Percentiles rank a stretch among this genome's conserved stretches.
Evolutionary conservation across 2,797 vertebrate species (phyloP).

Genomic region (Pseudotriccus pelzelni): DNA sequence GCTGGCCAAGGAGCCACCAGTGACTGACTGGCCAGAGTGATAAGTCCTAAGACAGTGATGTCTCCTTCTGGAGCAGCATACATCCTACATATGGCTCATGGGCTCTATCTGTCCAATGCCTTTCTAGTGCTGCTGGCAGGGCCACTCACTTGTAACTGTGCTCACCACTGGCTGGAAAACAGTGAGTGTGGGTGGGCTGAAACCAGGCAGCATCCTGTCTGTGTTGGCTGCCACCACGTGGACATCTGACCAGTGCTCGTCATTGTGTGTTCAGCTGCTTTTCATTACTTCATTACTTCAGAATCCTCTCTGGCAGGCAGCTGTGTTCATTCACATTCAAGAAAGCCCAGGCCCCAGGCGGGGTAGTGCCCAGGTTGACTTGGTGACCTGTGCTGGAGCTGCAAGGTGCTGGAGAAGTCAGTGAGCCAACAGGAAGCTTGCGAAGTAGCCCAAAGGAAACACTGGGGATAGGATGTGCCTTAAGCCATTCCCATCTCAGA

Average conservation of each 20-base stretch:
- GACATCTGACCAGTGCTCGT: accelerated
- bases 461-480: background rate
- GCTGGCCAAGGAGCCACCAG: background rate
- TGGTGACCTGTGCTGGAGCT: background rate
- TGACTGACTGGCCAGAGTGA: background rate
- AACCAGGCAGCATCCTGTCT: background rate
- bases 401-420: background rate
- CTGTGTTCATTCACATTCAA: background rate
- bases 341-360: background rate
- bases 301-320: background rate
- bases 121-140: background rate
- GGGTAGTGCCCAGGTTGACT: background rate
- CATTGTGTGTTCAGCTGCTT: background rate
- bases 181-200: background rate
- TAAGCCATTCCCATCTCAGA: background rate
- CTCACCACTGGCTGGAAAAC: background rate
- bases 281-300: background rate
- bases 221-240: background rate
- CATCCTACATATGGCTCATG: background rate
- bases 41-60: background rate
- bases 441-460: background rate
- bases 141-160: background rate
- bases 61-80: background rate
- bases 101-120: background rate
- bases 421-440: accelerated